Evolutionary conservation across 2,797 vertebrate species (phyloP), one percentile per base, ranked within the genome.

Genomic region (Chelidonichthys spinosus): DNA sequence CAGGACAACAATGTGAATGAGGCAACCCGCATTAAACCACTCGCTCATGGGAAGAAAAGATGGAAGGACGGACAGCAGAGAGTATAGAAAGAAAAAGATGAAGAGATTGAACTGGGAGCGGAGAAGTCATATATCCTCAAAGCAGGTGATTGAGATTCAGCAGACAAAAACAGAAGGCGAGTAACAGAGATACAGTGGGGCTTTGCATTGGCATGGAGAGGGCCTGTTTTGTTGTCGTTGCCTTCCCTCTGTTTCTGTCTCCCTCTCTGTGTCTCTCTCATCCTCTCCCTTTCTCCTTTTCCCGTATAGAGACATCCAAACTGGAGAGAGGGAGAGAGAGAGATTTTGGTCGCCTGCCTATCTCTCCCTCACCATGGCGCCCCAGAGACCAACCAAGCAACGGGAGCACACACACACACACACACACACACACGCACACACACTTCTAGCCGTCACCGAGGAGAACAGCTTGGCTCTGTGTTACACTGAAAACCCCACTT

Each of bases 331-430:
- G 68, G 77, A 76, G 71, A 75, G 63, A 76, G 71, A 75, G 69
- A 81, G 70, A 77, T 89, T 83, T 90, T 92, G 90, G 90, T 91
- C 61, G 63, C 63, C 76, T 86, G 91, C 92, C 91, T 90, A 92
- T 93, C 92, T 91, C 78, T 70, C 85, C 80, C 83, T 88, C 79
- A 76, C 87, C 88, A 88, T 86, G 82, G 76, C 52, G 71, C 89
- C 86, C 86, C 76, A 62, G 91, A 87, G 91, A 92, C 87, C 82
- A 62, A 69, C 82, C 75, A 17, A 86, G 79, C 85, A 88, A 79
- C 52, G 59, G 84, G 67, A 74, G 69, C 18, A 67, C 84, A 84
- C 78, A 81, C 5, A 67, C 74, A 79, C 61, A 70, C 69, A 63
- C 44, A 46, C 13, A 46, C 61, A 53, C 55, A 68, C 83, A 83